Base-by-base conservation (phyloP, 2,888 invertebrate species). In the Gonocerus acuteangulatus region DNA sequence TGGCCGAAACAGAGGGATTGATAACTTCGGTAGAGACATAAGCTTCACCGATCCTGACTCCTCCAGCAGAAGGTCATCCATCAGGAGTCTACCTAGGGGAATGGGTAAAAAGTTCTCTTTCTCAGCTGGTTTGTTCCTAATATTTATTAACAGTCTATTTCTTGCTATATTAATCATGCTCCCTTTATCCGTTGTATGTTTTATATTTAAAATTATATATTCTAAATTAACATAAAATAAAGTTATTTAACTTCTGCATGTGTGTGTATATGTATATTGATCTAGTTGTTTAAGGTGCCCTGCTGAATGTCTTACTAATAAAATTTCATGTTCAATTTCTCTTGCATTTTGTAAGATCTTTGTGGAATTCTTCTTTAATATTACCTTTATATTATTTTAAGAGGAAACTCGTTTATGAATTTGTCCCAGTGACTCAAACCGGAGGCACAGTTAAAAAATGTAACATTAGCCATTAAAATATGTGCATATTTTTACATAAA, bases 21-120 rank as follows among this genome's bases (percentile, higher is more conserved):
- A 65, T 44, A 65, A 65, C 60, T 56, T 60, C 16, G 64, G 60
- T 16, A 59, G 57, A 18, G 64, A 65, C 49, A 36, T 56, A 15
- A 58, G 61, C 36, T 45, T 62, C 2, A 60, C 62, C 21, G 52
- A 64, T 11, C 62, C 64, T 22, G 39, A 18, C 11, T 48, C 6
- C 15, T 60, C 60, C 1, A 42, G 39, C 15, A 19, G 64, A 21
- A 58, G 64, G 36, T 47, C 62, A 15, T 65, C 64, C 16, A 62
- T 54, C 49, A 60, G 62, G 16, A 60, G 66, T 47, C 58, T 68
- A 51, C 69, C 68, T 23, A 62, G 63, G 27, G 68, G 68, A 63
- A 68, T 69, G 62, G 70, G 70, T 70, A 70, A 69, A 69, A 68
- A 68, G 64, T 68, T 69, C 57, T 57, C 57, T 60, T 69, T 69